These are phyloP conservation scores for Caenorhabditis sp. DNA, from an alignment of 2,888 invertebrate species.

Conservation along the genomic window DNA sequence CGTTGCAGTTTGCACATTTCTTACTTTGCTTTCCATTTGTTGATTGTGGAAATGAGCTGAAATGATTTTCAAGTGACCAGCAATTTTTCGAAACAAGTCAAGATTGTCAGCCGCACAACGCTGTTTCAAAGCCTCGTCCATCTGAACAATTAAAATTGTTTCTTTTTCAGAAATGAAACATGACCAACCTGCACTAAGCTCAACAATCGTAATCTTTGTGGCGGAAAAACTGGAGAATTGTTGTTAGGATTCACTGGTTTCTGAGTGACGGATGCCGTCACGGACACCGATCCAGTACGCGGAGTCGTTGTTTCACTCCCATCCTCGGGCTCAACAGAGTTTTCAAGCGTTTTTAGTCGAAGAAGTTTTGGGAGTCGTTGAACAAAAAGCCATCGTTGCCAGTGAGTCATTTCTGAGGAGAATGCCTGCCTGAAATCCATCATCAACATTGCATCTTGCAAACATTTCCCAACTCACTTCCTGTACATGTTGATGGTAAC, in stretches of 20 bases:
- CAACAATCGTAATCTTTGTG: conserved; percentile 61
- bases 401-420: conserved; percentile 70
- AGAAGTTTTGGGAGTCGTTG: conserved; percentile 68
- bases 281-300: conserved; percentile 60
- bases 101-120: conserved; percentile 67
- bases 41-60: conserved; percentile 73
- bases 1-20: too few relatives aligned
- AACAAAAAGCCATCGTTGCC: conserved; percentile 74
- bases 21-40: conserved; percentile 68
- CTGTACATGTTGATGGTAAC: conserved; percentile 97
- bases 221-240: conserved; percentile 63
- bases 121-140: conserved; percentile 69
- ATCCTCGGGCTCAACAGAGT: conserved; percentile 41
- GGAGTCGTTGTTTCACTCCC: conserved; percentile 57
- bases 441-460: neutral
- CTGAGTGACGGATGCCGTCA: conserved; percentile 42
- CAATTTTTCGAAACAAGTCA: conserved; percentile 68
- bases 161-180: too few relatives aligned
- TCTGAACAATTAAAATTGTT: conserved; percentile 60
- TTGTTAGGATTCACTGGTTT: conserved; percentile 40
- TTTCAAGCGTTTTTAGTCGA: conserved; percentile 58
- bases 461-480: conserved; percentile 87
- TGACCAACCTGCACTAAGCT: conserved; percentile 62
- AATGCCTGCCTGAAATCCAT: conserved; percentile 70
- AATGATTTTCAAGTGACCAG: conserved; percentile 72